Base-by-base conservation (phyloP, 2,888 invertebrate genomes). In the Dinocampus coccinellae region DNA sequence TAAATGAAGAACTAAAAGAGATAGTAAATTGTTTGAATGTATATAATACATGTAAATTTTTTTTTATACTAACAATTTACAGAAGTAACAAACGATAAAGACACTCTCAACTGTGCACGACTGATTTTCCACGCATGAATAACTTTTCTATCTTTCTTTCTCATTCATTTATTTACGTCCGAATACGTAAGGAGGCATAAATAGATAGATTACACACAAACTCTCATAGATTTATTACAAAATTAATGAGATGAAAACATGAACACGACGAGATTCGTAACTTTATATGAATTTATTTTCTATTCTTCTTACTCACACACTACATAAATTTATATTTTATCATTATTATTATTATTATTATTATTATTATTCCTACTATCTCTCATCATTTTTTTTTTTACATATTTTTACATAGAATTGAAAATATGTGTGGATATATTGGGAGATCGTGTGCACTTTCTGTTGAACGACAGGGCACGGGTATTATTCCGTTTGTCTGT, bases 201-300 rank as follows among this genome's bases (percentile, higher is more conserved):
- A n/a, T n/a, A n/a, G n/a, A n/a, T n/a, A n/a, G n/a, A n/a, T 24
- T 55, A 53, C 57, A 55, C 63, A 67, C 69, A 67, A 71, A 66
- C 64, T 60, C 66, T 24, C 42, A 4, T 16, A 60, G 65, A 70
- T 70, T 65, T 70, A 70, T 70, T 60, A 47, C 20, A 26, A 70
- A 65, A 70, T 70, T 70, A 70, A 70, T 70, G 70, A 58, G 34
- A 64, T 34, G 53, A 65, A 65, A 65, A 53, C 33, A 22, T 13
- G 20, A 34, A 65, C 53, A 20, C 33, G 53, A 33, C 55, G 53
- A 65, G 29, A n/a, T 53, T 53, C 55, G 52, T 52, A 65, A 65
- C 53, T n/a, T n/a, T 65, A 53, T 65, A 20, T 53, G 24, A 9
- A 16, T 11, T 47, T 47, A 7, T n/a, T 11, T 47, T 47, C 6